phyloP scores from a whole-genome alignment of 2,888 invertebrate species.

The Callimorpha dominula region DNA sequence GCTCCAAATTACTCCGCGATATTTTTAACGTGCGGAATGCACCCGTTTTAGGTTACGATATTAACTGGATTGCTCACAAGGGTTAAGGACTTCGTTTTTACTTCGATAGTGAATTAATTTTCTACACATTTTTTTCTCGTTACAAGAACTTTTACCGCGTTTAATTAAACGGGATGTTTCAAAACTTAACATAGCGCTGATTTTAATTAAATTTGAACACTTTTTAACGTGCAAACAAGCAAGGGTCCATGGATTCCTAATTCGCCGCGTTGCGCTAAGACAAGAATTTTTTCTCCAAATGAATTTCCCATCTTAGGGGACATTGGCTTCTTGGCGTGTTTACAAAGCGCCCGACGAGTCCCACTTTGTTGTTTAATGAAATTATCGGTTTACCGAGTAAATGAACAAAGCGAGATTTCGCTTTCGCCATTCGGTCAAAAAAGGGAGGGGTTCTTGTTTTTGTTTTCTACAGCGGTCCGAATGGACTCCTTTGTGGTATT shows the following conservation, averaged over 20 bases:
- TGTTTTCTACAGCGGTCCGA: slow-evolving; percentile 77
- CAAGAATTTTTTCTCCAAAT: slow-evolving; percentile 82
- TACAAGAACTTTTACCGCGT: slow-evolving; percentile 17
- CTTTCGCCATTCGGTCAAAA: slow-evolving; percentile 80
- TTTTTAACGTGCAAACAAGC: slow-evolving; percentile 61
- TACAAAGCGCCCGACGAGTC: slow-evolving; percentile 78
- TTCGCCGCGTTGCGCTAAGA: slow-evolving; percentile 71
- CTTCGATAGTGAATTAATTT: slow-evolving; percentile 51
- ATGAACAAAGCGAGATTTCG: slow-evolving; percentile 87
- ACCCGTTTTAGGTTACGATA: slow-evolving; percentile 81
- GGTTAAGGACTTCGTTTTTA: slow-evolving; percentile 65
- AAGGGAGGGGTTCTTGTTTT: slow-evolving; percentile 75
- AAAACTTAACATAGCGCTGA: slow-evolving; percentile 48
- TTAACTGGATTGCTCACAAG: slow-evolving; percentile 71
- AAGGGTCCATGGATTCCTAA: slow-evolving; percentile 65
- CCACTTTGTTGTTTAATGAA: slow-evolving; percentile 87
- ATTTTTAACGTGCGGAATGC: slow-evolving; percentile 85
- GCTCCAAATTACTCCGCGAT: slow-evolving; percentile 84
- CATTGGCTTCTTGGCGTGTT: slow-evolving; percentile 86
- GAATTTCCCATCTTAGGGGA: slow-evolving; percentile 84
- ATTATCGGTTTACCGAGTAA: slow-evolving; percentile 87
- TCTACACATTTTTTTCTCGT: slow-evolving; percentile 22
- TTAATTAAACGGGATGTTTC: slow-evolving; percentile 44
- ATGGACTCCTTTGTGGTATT: slow-evolving; percentile 80
- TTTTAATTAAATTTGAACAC: slow-evolving; percentile 55